Evolutionary conservation across 2,888 invertebrate genomes (phyloP), one percentile per base, ranked within the genome.

Genomic region (Carcina quercana): DNA sequence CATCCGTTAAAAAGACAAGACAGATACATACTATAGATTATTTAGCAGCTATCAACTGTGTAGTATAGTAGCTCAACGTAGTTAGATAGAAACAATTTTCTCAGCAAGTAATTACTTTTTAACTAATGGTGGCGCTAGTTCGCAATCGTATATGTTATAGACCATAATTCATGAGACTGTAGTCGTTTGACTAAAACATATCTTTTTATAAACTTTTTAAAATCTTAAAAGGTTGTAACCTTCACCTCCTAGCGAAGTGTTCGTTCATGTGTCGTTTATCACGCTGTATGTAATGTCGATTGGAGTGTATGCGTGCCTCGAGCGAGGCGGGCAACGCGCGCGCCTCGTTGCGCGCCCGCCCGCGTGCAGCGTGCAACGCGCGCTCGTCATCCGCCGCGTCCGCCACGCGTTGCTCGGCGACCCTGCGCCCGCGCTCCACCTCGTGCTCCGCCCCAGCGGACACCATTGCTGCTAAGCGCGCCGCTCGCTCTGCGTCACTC

Each of bases 201-300:
- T n/a, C n/a, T n/a, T n/a, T n/a, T n/a, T n/a, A n/a, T n/a, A n/a
- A n/a, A n/a, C n/a, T n/a, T n/a, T n/a, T n/a, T n/a, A n/a, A n/a
- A n/a, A 14, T 24, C 28, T 15, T 25, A 19, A n/a, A n/a, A n/a
- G n/a, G n/a, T n/a, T n/a, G n/a, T 11, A 15, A 22, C 4, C 5
- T 24, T 59, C 66, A 91, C 59, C 91, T 85, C 40, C 86, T 85
- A 0, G 93, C 93, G 80, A 97, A 97, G 72, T 95, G 91, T 38
- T 88, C 87, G 50, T 94, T 90, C 93, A 97, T 94, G 29, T 93
- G 90, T 13, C 86, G 78, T 12, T 87, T 86, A 3, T 91, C 91
- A 35, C 96, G 86, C 66, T 97, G 97, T 44, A 97, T 94, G 53
- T 94, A 94, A 67, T 96, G 94, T 25, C 93, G 88, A 62, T 96